Evolutionary conservation across 2,113 vertebrate species (phyloP), one percentile per base, ranked within the genome.

Genomic region (Leptosomus discolor): DNA sequence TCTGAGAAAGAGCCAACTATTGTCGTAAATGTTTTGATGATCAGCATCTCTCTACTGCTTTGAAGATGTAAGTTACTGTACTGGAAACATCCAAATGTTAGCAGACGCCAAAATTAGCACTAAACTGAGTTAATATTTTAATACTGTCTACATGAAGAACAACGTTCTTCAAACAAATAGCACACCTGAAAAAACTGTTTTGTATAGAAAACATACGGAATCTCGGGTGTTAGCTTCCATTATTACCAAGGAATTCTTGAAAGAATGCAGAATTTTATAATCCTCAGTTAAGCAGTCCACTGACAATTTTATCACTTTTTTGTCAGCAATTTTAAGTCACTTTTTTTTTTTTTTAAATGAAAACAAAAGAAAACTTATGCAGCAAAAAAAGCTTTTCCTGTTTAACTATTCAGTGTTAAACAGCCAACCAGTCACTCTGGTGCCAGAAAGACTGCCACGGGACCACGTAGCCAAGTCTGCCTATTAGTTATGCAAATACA

Each of bases 101-200:
- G 61, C 43, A 87, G 76, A 85, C 20, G n/a, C 56, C 57, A 85
- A 91, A 94, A 97, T 82, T 68, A 94, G 84, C 39, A 90, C 77
- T 91, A 78, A 96, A 89, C 43, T 45, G 6, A 45, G 64, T 85
- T 91, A 68, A 87, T 95, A 87, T 90, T 91, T 95, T 94, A 89
- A 85, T 65, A 87, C 34, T 29, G 37, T 39, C 71, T 89, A 91
- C 22, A 13, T 2, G 29, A 50, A 84, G 60, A 94, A 74, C 45
- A 92, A 73, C 29, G 45, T 58, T 67, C 58, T 80, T 86, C 71
- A 76, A 89, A 80, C 34, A 91, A 92, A 8, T 20, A 81, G 41
- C 30, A 48, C 45, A 75, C 76, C 23, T 87, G 51, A n/a, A 89
- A 81, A 78, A 88, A 37, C 36, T 45, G n/a, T 37, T 95, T 54